These are phyloP conservation scores for Stenoptilia bipunctidactyla DNA, from an alignment of 2,888 invertebrate species.

Conservation along the genomic window DNA sequence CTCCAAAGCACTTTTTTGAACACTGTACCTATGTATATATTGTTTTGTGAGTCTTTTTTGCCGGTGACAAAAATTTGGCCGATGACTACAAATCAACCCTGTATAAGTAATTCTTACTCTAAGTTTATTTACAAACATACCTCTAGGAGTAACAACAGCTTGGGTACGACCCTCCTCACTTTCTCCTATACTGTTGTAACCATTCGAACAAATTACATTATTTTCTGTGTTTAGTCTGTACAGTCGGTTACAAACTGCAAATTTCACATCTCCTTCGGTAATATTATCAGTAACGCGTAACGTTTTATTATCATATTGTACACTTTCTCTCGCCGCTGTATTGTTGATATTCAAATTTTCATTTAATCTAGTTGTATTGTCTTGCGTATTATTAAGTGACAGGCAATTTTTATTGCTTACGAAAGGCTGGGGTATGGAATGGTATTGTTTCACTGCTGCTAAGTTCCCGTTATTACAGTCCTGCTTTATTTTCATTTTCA, in stretches of 20 bases:
- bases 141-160: slow-evolving; percentile 17
- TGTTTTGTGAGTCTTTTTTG: no score
- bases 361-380: slow-evolving; percentile 10
- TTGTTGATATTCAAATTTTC: slow-evolving; percentile 30
- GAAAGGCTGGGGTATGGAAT: neutral
- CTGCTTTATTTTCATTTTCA: slow-evolving; percentile 50
- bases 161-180: slow-evolving; percentile 32
- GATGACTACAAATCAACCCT: no score
- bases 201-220: slow-evolving; percentile 23
- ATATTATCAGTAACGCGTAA: slow-evolving; percentile 15
- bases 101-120: no score
- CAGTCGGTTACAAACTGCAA: slow-evolving; percentile 43
- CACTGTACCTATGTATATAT: no score
- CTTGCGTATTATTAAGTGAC: slow-evolving; percentile 18
- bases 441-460: slow-evolving; percentile 20
- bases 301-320: slow-evolving; percentile 25
- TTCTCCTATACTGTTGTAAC: slow-evolving; percentile 22
- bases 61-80: no score
- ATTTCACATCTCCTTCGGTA: slow-evolving; percentile 21
- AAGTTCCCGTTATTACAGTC: slow-evolving; percentile 48
- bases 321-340: slow-evolving; percentile 23
- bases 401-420: slow-evolving; percentile 27
- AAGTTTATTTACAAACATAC: no score
- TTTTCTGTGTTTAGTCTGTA: slow-evolving; percentile 42
- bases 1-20: no score